Percentiles rank a stretch among this genome's conserved stretches.
These are phyloP conservation scores for Drosophila azteca DNA, from an alignment of 1,140 invertebrate species.

Conservation along the genomic window DNA sequence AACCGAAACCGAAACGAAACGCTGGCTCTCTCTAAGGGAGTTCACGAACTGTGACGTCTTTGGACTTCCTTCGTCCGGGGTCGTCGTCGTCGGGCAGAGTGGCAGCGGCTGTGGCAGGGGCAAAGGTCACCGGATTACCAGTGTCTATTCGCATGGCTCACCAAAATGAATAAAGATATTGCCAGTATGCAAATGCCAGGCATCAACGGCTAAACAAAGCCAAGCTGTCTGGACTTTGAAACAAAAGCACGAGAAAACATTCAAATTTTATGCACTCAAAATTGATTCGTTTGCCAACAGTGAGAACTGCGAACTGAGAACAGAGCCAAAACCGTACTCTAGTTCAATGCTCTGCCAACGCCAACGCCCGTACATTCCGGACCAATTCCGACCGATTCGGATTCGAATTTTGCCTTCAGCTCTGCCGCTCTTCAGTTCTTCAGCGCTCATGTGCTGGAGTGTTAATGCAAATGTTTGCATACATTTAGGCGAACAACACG, in stretches of 20 bases:
- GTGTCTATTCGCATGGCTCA: conserved; percentile 44
- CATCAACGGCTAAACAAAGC: conserved; percentile 49
- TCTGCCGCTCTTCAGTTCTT: too few species aligned
- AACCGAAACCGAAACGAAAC: conserved; percentile 18
- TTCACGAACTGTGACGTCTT: conserved; percentile 69
- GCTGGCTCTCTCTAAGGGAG: conserved; percentile 20
- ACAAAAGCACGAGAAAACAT: conserved; percentile 59
- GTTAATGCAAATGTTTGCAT: conserved; percentile 67
- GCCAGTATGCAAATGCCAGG: conserved; percentile 62
- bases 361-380: background rate
- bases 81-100: background rate
- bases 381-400: background rate
- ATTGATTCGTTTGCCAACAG: conserved; percentile 64
- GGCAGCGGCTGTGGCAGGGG: conserved; percentile 8
- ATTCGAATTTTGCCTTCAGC: conserved; percentile 6
- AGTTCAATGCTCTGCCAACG: conserved; percentile 57
- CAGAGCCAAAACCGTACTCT: background rate
- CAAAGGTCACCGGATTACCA: conserved; percentile 62
- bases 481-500: conserved; percentile 46
- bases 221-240: conserved; percentile 62
- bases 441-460: conserved; percentile 17
- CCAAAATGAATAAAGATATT: conserved; percentile 66
- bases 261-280: conserved; percentile 78
- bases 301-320: too few species aligned
- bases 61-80: conserved; percentile 51